Evolutionary conservation across 2,797 vertebrate species (phyloP), one percentile per base, ranked within the genome.

Genomic region (Sebastes dallii): DNA sequence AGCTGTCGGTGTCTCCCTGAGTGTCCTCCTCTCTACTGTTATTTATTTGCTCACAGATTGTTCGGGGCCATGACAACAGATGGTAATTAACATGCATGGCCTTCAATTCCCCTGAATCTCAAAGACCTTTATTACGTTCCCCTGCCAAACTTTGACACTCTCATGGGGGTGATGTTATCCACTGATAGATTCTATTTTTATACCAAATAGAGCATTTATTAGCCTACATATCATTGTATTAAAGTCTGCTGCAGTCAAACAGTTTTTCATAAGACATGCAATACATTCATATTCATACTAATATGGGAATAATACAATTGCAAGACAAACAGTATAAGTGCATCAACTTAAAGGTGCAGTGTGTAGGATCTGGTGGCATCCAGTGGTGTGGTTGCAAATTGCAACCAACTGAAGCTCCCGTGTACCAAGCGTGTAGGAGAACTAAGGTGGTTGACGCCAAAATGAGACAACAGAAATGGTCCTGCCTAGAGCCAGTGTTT

Each of bases 31-130:
- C 69, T 66, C 68, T 22, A 3, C 39, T 34, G 75, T 86, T 88
- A 72, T 82, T 86, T 86, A 83, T 75, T 75, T 66, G 60, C 55
- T 72, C 70, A 9, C 83, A 76, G 62, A 75, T 81, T 86, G 84
- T 88, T 86, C 58, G 25, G 83, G 81, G 82, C 80, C 8, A 1
- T 0, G 9, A 65, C 60, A 86, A 64, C 87, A 90, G 70, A 88
- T 86, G 80, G 72, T 82, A 66, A 90, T 90, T 88, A 84, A 82
- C 77, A 78, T 72, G 62, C 67, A 72, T 50, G 68, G 54, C 72
- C 80, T 88, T 77, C 69, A 68, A 79, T 56, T 84, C 71, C 85
- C 82, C 66, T 65, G 34, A 78, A 73, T 81, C 80, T 68, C 74
- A 59, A 67, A 77, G 20, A 70, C 76, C 16, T 34, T 76, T 72